Percentiles rank a stretch among this genome's conserved stretches.
phyloP scores from a whole-genome alignment of 2,888 invertebrate species.

The Nomada ruficornis region DNA sequence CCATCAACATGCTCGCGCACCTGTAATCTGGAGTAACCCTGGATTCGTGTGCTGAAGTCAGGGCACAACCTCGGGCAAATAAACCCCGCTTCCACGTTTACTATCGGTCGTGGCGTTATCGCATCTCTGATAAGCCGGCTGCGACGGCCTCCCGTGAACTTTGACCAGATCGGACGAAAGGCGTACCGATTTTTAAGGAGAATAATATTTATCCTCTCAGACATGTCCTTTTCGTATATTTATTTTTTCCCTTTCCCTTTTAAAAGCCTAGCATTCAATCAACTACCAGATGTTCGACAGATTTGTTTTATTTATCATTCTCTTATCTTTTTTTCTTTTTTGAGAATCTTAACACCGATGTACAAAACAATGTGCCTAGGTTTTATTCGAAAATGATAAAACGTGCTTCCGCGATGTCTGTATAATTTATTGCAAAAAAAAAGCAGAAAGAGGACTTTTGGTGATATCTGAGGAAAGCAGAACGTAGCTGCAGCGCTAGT shows the following conservation, averaged over 20 bases:
- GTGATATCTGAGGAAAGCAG: not conserved
- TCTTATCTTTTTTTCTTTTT: not conserved
- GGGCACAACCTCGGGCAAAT: slow-evolving; percentile 19
- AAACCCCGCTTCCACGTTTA: slow-evolving; percentile 15
- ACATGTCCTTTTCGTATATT: not conserved
- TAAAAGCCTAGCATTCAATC: not conserved
- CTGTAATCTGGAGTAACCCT: slow-evolving; percentile 31
- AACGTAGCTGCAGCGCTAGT: not conserved
- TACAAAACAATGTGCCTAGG: too few relatives aligned
- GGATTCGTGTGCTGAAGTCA: slow-evolving; percentile 32
- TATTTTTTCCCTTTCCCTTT: not conserved
- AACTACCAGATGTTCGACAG: too few relatives aligned
- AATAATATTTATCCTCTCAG: not conserved
- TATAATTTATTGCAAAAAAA: not conserved
- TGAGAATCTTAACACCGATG: too few relatives aligned
- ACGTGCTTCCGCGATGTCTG: not conserved
- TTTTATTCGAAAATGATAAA: not conserved
- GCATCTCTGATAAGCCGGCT: slow-evolving; percentile 15
- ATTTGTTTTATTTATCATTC: too few relatives aligned
- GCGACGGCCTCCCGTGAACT: not conserved
- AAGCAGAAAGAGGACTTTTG: not conserved
- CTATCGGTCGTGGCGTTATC: slow-evolving; percentile 21
- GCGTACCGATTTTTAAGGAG: too few relatives aligned
- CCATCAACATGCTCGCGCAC: slow-evolving; percentile 10
- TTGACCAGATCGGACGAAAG: not conserved